Conservation (phyloP, 2,888 invertebrate species). For the Scrobipalpa costella region DNA sequence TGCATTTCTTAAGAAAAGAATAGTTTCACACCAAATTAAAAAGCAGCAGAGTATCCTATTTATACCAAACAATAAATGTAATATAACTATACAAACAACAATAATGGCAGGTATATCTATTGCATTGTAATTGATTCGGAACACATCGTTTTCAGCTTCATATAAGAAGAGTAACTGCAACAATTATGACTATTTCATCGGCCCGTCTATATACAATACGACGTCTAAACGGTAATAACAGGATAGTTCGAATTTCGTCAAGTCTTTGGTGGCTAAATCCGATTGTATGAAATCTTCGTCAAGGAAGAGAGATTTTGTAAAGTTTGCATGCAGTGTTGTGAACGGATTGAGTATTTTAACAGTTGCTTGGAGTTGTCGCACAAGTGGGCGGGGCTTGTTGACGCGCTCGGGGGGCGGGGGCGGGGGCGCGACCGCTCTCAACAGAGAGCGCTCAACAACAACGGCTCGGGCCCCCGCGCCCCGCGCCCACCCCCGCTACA, state of each 20-base stretch:
- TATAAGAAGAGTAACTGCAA: slow-evolving; percentile 28
- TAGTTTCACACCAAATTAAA: not conserved
- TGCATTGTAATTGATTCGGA: slow-evolving; percentile 67
- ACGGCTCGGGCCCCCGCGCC: slow-evolving; percentile 21
- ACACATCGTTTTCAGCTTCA: slow-evolving; percentile 59
- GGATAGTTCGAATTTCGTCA: slow-evolving; percentile 42
- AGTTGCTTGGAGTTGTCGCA: slow-evolving; percentile 38
- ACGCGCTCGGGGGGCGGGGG: slow-evolving; percentile 30
- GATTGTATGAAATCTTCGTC: slow-evolving; percentile 31
- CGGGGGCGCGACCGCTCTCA: slow-evolving; percentile 44
- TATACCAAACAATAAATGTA: slow-evolving; percentile 41
- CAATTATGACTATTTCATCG: slow-evolving; percentile 30
- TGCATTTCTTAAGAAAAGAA: not conserved
- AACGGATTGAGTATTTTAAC: slow-evolving; percentile 46
- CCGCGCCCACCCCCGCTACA: not conserved
- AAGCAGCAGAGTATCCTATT: slow-evolving; percentile 32
- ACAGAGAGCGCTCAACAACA: slow-evolving; percentile 53
- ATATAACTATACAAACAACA: slow-evolving; percentile 54
- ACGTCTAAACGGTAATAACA: slow-evolving; percentile 30
- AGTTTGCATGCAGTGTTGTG: slow-evolving; percentile 22
- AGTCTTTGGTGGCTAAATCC: slow-evolving; percentile 60
- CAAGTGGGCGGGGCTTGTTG: slow-evolving; percentile 37
- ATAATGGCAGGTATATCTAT: slow-evolving; percentile 66
- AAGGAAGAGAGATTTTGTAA: not conserved
- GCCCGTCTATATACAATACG: slow-evolving; percentile 21